Conservation (phyloP, 2,888 invertebrate genomes). For the Xestia rhomboidea region DNA sequence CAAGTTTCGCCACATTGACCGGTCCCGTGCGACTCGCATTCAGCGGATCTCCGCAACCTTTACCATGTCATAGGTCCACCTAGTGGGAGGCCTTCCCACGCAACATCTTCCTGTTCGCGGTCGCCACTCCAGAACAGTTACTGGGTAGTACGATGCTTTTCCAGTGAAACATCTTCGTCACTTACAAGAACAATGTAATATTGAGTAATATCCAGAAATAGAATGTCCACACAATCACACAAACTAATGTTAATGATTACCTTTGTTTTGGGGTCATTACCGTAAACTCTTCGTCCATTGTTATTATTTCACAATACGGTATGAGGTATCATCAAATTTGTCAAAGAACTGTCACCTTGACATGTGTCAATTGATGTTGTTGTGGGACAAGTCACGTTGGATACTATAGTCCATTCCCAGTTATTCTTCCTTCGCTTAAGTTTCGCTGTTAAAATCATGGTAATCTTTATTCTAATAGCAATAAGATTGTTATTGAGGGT, state of each 20-base stretch:
- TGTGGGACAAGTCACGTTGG: constrained; percentile 18
- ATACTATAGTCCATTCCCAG: neutral
- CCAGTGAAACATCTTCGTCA: neutral
- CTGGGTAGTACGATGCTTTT: no score
- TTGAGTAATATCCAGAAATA: constrained; percentile 38
- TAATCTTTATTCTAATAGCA: neutral
- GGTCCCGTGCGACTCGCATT: no score
- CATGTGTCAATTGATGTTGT: constrained; percentile 41
- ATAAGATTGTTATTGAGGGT: neutral
- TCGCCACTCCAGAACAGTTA: no score
- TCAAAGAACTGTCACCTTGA: constrained; percentile 57
- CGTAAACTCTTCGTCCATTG: constrained; percentile 56
- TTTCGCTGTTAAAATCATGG: neutral
- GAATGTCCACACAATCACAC: constrained; percentile 16
- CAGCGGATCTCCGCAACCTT: no score
- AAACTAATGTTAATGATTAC: constrained; percentile 54
- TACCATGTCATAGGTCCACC: no score
- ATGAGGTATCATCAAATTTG: constrained; percentile 38
- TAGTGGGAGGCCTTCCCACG: no score
- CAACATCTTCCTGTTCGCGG: no score
- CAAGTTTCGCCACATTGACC: no score
- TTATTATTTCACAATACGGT: constrained; percentile 50
- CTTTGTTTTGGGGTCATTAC: constrained; percentile 59
- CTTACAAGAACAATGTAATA: neutral
- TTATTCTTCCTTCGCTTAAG: neutral